Percentiles rank a stretch among this genome's conserved stretches.
phyloP scores from a whole-genome alignment of 1,140 invertebrate species.

The Homarus americanus region DNA sequence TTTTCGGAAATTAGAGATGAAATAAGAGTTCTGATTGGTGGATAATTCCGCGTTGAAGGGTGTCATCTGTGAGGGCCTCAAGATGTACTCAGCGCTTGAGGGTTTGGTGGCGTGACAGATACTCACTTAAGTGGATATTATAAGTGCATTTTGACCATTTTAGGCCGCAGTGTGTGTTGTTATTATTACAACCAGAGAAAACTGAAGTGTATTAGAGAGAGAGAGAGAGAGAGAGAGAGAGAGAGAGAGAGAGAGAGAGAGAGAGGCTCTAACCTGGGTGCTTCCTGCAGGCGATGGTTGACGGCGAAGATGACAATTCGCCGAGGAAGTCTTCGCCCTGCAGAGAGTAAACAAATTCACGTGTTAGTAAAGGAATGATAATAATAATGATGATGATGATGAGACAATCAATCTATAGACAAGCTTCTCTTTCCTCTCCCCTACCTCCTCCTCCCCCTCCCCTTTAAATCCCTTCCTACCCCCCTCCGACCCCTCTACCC shows the following conservation, averaged over 20 bases:
- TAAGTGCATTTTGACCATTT: too few species aligned
- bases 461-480: not conserved
- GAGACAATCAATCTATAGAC: too few species aligned
- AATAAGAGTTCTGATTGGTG: conserved; percentile 61
- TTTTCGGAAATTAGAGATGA: conserved; percentile 59
- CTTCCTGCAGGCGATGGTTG: conserved; percentile 31
- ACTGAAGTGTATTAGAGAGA: not conserved
- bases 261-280: conserved; percentile 14
- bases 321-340: conserved; percentile 40
- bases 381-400: too few species aligned
- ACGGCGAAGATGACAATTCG: not conserved
- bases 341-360: not conserved
- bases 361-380: too few species aligned
- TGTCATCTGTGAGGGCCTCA: too few species aligned
- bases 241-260: conserved; percentile 48
- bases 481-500: not conserved
- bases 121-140: too few species aligned
- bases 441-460: not conserved
- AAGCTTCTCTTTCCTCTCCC: too few species aligned
- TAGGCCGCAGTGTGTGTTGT: too few species aligned
- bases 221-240: conserved; percentile 44
- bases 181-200: too few species aligned
- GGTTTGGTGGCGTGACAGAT: too few species aligned
- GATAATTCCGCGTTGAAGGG: conserved; percentile 16
- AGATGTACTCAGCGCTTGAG: not conserved